These are phyloP conservation scores for Chaenocephalus aceratus DNA, from an alignment of 2,113 vertebrate species.

Conservation along the genomic window DNA sequence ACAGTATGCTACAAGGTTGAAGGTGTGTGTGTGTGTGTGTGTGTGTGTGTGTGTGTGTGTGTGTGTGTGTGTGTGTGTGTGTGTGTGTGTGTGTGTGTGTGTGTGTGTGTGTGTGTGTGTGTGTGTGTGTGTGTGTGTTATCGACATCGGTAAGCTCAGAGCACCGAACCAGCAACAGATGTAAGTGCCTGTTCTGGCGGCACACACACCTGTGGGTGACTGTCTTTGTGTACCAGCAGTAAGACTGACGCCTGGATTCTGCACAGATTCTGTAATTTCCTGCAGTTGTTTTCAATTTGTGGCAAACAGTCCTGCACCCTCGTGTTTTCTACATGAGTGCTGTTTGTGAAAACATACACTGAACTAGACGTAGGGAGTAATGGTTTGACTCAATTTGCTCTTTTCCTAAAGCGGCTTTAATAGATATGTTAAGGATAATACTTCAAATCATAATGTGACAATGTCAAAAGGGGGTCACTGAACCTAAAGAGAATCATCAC, in stretches of 20 bases:
- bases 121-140: conserved; percentile 26
- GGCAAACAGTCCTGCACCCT: neutral
- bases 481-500: neutral
- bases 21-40: too few species aligned
- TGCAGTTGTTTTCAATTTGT: conserved; percentile 2
- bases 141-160: conserved; percentile 4
- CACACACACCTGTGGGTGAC: conserved; percentile 10
- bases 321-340: neutral
- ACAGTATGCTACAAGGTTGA: neutral
- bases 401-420: neutral
- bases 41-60: too few species aligned
- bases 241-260: neutral
- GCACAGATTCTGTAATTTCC: conserved; percentile 16
- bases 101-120: too few species aligned
- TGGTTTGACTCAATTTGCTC: neutral
- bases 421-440: too few species aligned
- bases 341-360: neutral
- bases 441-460: too few species aligned
- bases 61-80: too few species aligned
- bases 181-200: conserved; percentile 10
- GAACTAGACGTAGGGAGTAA: neutral
- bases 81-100: too few species aligned
- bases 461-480: too few species aligned
- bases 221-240: neutral
- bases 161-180: conserved; percentile 21